Percentiles rank a stretch among this genome's conserved stretches.
Evolutionary conservation across 2,797 vertebrate species (phyloP).

Genomic region (Furcifer pardalis): DNA sequence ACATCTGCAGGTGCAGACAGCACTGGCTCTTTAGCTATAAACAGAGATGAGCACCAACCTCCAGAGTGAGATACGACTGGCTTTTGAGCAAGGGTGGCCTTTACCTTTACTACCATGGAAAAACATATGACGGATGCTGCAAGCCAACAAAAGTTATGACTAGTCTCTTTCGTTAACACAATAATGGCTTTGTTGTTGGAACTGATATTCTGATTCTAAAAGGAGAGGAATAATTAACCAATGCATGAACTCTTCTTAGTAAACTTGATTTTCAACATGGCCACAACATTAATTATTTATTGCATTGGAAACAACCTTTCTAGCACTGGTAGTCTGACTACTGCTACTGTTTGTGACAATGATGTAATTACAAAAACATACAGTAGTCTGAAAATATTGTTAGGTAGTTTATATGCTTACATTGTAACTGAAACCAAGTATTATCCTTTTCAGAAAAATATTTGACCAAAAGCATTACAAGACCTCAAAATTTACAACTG

Average conservation of each 20-base stretch:
- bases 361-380: neutral
- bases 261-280: neutral
- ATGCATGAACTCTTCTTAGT: neutral
- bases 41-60: no score
- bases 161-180: neutral
- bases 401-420: neutral
- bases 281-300: neutral
- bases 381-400: neutral
- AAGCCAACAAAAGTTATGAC: neutral
- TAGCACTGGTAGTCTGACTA: neutral
- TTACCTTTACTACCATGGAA: no score
- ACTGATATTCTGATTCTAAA: neutral
- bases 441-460: neutral
- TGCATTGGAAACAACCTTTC: neutral
- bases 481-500: neutral
- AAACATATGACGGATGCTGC: neutral
- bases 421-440: neutral
- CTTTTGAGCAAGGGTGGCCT: no score
- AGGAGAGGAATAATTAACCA: neutral
- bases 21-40: no score
- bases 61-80: no score
- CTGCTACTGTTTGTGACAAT: neutral
- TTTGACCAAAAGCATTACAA: rapidly evolving
- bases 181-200: neutral
- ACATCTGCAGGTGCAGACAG: no score